Conservation (phyloP, 2,113 vertebrate species). For the Micronycteris hirsuta region DNA sequence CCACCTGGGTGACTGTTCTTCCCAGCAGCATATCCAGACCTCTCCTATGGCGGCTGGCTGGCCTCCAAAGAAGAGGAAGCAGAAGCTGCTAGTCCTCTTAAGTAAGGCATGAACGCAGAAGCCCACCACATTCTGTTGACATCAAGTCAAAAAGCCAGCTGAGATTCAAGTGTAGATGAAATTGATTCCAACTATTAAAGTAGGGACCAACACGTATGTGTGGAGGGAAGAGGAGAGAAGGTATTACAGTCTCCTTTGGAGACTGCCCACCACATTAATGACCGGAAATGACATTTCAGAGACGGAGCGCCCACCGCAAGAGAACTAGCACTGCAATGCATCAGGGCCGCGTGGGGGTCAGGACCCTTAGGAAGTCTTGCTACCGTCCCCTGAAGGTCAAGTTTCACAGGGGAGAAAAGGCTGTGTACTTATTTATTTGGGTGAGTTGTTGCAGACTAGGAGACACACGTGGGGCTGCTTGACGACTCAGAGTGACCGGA, state of each 20-base stretch:
- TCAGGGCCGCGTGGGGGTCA: background rate
- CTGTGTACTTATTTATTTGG: background rate
- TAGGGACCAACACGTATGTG: background rate
- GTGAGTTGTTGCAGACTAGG: background rate
- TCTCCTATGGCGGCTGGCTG: background rate
- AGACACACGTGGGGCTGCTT: background rate
- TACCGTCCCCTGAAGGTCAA: background rate
- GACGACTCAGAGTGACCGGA: background rate
- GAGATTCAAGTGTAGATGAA: background rate
- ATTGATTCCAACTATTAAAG: background rate
- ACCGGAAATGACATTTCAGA: background rate
- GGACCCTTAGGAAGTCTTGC: background rate
- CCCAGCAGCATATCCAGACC: background rate
- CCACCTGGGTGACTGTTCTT: background rate
- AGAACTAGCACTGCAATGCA: background rate
- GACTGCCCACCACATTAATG: background rate
- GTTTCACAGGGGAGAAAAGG: background rate
- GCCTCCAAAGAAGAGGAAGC: background rate
- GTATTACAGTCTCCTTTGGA: background rate
- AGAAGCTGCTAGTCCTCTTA: background rate
- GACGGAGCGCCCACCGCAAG: background rate
- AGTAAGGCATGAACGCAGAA: background rate
- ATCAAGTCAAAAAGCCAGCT: background rate
- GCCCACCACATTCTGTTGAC: background rate
- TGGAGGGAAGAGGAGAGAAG: background rate